Evolutionary conservation across 2,888 invertebrate genomes (phyloP).

Genomic region (Lamproptera curius): DNA sequence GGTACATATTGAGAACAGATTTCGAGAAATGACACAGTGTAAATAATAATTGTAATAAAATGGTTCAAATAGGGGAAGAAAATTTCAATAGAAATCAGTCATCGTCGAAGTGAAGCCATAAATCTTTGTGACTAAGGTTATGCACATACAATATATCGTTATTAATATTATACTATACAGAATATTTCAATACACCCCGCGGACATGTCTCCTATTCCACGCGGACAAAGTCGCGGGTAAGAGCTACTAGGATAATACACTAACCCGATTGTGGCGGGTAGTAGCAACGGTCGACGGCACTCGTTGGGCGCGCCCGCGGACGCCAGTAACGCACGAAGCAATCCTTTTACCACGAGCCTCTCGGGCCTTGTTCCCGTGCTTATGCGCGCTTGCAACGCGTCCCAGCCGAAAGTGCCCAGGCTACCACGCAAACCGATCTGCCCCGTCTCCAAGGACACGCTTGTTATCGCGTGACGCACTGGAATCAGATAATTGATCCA

Average conservation of each 20-base stretch:
- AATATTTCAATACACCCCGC: too few species aligned
- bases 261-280: conserved; percentile 58
- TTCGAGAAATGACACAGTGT: too few species aligned
- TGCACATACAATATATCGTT: too few species aligned
- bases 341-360: conserved; percentile 35
- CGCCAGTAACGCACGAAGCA: conserved; percentile 41
- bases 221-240: too few species aligned
- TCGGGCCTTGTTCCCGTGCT: conserved; percentile 41
- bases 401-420: conserved; percentile 46
- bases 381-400: conserved; percentile 37
- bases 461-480: conserved; percentile 43
- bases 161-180: too few species aligned
- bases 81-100: not conserved
- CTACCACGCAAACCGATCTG: conserved; percentile 45
- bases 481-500: too few species aligned
- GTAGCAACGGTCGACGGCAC: conserved; percentile 42
- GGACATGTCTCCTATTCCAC: too few species aligned
- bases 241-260: too few species aligned
- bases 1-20: too few species aligned
- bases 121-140: too few species aligned
- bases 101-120: not conserved
- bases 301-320: conserved; percentile 37
- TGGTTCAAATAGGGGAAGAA: too few species aligned
- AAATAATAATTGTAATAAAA: too few species aligned
- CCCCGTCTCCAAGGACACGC: conserved; percentile 41